A percentile compares a stretch with the other conserved stretches of the same genome.
phyloP scores from a whole-genome alignment of 2,797 vertebrate species.

The Simalia tracyae region DNA sequence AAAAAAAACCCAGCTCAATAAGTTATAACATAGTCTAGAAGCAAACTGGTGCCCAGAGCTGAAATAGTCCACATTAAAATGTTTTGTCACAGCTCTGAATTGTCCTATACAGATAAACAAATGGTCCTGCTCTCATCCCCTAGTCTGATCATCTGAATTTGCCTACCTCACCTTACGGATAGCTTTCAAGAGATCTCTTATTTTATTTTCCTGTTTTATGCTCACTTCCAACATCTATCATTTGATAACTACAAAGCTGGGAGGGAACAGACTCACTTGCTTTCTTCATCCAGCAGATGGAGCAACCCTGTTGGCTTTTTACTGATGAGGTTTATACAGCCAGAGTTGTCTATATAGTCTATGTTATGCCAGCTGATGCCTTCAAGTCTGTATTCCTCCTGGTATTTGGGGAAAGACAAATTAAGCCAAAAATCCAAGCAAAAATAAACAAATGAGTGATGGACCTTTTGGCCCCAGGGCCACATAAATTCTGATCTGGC shows the following conservation, averaged over 20 bases:
- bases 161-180: neutral
- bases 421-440: neutral
- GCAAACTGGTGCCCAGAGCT: neutral
- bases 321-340: slow-evolving; percentile 96
- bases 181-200: neutral
- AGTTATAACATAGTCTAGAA: too few species aligned
- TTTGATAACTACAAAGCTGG: neutral
- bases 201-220: neutral
- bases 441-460: neutral
- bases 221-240: neutral
- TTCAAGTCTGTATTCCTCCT: slow-evolving; percentile 94
- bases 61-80: neutral
- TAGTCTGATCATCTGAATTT: neutral
- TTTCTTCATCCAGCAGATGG: slow-evolving; percentile 97
- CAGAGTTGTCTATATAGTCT: slow-evolving; percentile 95
- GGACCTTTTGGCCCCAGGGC: neutral
- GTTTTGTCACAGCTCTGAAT: neutral
- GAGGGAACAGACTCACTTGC: slow-evolving; percentile 88
- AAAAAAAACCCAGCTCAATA: neutral
- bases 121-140: neutral
- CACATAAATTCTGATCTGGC: neutral
- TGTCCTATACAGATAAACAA: neutral
- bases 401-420: slow-evolving; percentile 32
- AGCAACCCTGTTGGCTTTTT: slow-evolving; percentile 96
- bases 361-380: slow-evolving; percentile 98